Evolutionary conservation across 1,140 invertebrate species (phyloP).

Genomic region (Drosophila pachea): DNA sequence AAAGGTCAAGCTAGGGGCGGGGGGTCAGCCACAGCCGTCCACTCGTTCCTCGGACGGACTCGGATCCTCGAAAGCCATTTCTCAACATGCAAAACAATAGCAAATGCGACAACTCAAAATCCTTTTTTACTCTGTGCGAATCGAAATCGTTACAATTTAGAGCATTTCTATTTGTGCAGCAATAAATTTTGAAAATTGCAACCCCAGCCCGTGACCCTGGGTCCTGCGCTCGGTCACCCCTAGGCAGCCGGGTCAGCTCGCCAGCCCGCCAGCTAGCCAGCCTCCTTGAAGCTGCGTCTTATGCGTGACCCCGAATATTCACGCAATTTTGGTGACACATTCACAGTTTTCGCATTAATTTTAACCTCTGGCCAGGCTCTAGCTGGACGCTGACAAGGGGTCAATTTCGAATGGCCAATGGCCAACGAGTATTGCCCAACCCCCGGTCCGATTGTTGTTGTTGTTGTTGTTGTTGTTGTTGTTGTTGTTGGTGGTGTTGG

Average conservation of each 20-base stretch:
- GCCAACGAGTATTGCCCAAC: slow-evolving; percentile 59
- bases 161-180: slow-evolving; percentile 51
- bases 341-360: slow-evolving; percentile 74
- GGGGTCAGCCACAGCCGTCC: slow-evolving; percentile 56
- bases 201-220: slow-evolving; percentile 23
- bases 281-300: slow-evolving; percentile 67
- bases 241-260: slow-evolving; percentile 34
- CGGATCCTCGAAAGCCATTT: slow-evolving; percentile 47
- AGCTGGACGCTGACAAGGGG: slow-evolving; percentile 65
- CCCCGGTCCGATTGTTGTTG: slow-evolving; percentile 16
- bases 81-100: slow-evolving; percentile 71
- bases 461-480: slow-evolving; percentile 28
- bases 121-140: slow-evolving; percentile 50
- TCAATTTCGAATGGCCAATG: slow-evolving; percentile 34
- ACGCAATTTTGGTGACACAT: slow-evolving; percentile 69
- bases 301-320: slow-evolving; percentile 71
- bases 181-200: slow-evolving; percentile 67
- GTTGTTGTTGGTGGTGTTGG: slow-evolving; percentile 23
- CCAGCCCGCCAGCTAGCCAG: neutral
- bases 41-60: neutral
- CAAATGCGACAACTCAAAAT: slow-evolving; percentile 50
- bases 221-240: slow-evolving; percentile 49
- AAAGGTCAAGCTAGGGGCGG: slow-evolving; percentile 60
- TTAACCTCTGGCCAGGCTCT: slow-evolving; percentile 47
- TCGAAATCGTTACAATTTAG: slow-evolving; percentile 57